Base-by-base conservation (phyloP, 2,113 vertebrate genomes). In the Harpagus bidentatus region DNA sequence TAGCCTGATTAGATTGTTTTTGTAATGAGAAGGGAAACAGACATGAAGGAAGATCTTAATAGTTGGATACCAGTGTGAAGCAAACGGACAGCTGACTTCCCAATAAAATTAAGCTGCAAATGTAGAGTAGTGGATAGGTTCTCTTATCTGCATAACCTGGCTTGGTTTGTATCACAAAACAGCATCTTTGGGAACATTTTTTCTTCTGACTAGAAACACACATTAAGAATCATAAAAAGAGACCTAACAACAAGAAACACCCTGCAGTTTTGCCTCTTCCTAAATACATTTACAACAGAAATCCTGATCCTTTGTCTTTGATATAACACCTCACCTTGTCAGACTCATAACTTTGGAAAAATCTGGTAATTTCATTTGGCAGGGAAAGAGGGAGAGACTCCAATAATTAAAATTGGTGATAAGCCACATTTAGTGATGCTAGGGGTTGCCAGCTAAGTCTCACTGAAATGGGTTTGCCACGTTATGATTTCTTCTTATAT, bases 151-250 rank as follows among this genome's bases (percentile, higher is more conserved):
- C 36, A 73, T 36, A 91, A 71, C 26, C 32, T 59, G 17, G 22
- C 43, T 89, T 29, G 79, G 29, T 74, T 88, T 93, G 63, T 58
- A 65, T 84, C 12, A 15, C 32, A 73, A 90, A 95, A 74, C 42
- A 91, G 47, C 67, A 76, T 67, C 28, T 86, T 50, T 78, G 34
- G 32, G 52, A 95, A 79, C 34, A 36, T 16, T 62, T 86, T 59
- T 82, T 71, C 34, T 62, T 73, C 56, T 93, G 77, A 93, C 82
- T 91, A 84, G 81, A 97, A 97, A 66, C 5, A 15, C 62, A 87
- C 16, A 58, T 12, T 36, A 69, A 69, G 19, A 90, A 53, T 52
- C 34, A 61, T 7, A 16, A 73, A 53, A 83, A 62, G 83, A 34
- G 2, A 3, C 4, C 3, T 20, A 62, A 82, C 21, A 58, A 59